Conservation (phyloP, 2,113 vertebrate species). For the Taxidea taxus region DNA sequence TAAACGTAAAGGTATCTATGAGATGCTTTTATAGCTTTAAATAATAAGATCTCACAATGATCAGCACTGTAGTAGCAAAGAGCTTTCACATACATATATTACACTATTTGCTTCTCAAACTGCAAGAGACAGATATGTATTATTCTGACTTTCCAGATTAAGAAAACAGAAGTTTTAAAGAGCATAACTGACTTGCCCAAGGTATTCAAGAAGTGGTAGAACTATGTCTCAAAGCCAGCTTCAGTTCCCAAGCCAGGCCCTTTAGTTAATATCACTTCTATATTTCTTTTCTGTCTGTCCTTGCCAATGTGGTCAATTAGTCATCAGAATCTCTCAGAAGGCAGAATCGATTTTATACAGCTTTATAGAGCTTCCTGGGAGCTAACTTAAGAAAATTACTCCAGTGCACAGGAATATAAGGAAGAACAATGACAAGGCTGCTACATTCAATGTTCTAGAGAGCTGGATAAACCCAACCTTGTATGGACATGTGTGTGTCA, state of each 20-base stretch:
- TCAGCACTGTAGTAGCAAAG: neutral
- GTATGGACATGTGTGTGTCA: neutral
- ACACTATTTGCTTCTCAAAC: neutral
- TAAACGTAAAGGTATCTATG: neutral
- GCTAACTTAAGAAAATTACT: neutral
- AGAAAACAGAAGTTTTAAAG: neutral
- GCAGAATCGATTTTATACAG: neutral
- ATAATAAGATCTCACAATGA: neutral
- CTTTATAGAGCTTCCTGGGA: neutral
- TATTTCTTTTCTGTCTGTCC: neutral
- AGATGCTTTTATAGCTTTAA: neutral
- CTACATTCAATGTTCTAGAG: neutral
- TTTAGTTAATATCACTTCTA: neutral
- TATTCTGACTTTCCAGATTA: constrained; percentile 18
- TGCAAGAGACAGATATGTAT: neutral
- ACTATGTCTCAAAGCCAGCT: neutral
- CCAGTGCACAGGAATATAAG: neutral
- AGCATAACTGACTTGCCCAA: neutral
- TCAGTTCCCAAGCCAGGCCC: neutral
- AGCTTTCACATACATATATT: neutral
- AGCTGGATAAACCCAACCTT: neutral
- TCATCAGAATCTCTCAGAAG: neutral
- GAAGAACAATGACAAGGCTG: neutral
- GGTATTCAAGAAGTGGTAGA: neutral
- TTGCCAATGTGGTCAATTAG: neutral